Evolutionary conservation across 2,113 vertebrate genomes (phyloP).

Genomic region (Indicator indicator): DNA sequence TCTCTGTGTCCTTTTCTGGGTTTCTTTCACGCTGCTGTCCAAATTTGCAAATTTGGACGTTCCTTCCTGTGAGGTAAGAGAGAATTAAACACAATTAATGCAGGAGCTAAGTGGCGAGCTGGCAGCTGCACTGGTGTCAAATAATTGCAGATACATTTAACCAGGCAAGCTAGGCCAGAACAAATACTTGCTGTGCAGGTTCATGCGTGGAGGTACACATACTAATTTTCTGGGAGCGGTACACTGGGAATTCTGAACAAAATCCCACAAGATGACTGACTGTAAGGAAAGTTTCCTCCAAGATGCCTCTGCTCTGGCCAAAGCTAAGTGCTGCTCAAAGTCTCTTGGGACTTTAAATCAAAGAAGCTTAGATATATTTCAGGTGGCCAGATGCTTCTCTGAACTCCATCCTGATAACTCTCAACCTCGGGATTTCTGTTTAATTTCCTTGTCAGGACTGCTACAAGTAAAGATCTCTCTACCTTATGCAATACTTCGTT

Average conservation of each 20-base stretch:
- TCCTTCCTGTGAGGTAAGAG: slow-evolving; percentile 82
- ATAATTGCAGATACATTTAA: neutral
- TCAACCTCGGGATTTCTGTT: neutral
- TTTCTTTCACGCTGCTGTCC: slow-evolving; percentile 92
- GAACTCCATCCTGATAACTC: neutral
- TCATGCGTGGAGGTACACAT: fast-evolving
- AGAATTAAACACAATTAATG: neutral
- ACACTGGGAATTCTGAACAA: neutral
- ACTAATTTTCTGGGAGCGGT: neutral
- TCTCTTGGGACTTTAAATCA: neutral
- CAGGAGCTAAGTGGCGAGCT: neutral
- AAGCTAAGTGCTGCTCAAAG: neutral
- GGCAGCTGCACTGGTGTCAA: neutral
- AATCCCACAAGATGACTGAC: neutral
- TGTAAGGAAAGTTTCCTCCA: neutral
- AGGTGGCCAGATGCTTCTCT: neutral
- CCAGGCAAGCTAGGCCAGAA: neutral
- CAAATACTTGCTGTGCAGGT: neutral
- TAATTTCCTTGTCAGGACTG: neutral
- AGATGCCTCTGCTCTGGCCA: neutral
- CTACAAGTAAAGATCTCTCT: neutral
- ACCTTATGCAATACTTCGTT: neutral
- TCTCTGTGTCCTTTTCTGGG: slow-evolving; percentile 92
- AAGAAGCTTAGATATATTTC: neutral
- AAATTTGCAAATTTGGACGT: slow-evolving; percentile 95